These are phyloP conservation scores for Distichodus sexfasciatus DNA, from an alignment of 2,797 vertebrate species.

Conservation along the genomic window DNA sequence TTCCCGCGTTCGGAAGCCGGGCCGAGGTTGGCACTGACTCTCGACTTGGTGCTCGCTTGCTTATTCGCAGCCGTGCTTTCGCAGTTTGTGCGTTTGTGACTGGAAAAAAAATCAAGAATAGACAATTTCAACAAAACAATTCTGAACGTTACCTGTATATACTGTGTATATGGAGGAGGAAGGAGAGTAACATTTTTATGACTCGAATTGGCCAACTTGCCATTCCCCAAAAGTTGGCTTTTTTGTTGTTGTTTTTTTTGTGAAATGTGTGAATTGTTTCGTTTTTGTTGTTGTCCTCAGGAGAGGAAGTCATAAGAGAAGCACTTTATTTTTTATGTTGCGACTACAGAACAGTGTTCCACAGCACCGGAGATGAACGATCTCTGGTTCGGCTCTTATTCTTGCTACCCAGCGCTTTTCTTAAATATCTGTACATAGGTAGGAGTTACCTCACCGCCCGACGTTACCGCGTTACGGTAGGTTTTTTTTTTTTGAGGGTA, in stretches of 20 bases:
- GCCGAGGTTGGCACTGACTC: conserved; percentile 33
- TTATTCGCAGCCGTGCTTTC: conserved; percentile 68
- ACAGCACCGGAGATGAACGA: conserved; percentile 31
- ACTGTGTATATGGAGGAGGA: conserved; percentile 72
- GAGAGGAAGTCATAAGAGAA: conserved; percentile 82
- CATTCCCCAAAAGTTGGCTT: conserved; percentile 73
- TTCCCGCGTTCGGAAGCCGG: conserved; percentile 73
- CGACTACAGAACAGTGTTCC: conserved; percentile 80
- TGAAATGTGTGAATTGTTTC: conserved; percentile 65
- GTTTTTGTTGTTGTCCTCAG: conserved; percentile 82
- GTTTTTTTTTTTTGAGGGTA: conserved; percentile 26
- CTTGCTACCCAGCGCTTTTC: conserved; percentile 16
- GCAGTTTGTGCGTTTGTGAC: conserved; percentile 68
- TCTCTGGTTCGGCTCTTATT: conserved; percentile 22
- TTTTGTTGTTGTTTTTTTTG: conserved; percentile 50
- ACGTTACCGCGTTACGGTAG: conserved; percentile 14
- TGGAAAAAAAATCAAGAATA: conserved; percentile 63
- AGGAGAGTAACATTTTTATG: conserved; percentile 61
- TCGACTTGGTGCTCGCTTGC: conserved; percentile 67
- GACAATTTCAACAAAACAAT: conserved; percentile 23
- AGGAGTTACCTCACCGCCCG: conserved; percentile 24
- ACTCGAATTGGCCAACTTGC: conserved; percentile 79
- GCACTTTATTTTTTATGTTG: conserved; percentile 92
- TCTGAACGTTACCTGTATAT: conserved; percentile 46
- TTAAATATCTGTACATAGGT: conserved; percentile 22